These are phyloP conservation scores for Amphiduros pacificus DNA, from an alignment of 2,888 invertebrate species.

Conservation along the genomic window DNA sequence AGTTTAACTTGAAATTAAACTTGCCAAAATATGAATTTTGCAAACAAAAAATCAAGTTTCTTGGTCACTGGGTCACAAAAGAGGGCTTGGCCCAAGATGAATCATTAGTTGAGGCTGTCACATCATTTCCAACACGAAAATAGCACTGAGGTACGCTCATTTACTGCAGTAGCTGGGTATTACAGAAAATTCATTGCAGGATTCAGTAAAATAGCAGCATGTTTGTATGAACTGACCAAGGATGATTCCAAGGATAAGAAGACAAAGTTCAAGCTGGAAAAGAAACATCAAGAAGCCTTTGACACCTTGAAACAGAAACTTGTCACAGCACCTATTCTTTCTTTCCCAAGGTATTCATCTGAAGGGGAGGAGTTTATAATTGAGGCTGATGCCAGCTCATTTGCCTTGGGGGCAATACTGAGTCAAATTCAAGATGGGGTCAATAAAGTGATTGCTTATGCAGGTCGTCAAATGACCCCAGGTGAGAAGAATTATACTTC, in stretches of 20 bases:
- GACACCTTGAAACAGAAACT: neutral
- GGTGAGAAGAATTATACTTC: neutral
- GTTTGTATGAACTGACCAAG: neutral
- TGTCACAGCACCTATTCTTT: neutral
- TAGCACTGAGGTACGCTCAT: neutral
- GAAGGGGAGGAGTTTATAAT: neutral
- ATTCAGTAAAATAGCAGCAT: neutral
- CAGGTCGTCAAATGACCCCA: neutral
- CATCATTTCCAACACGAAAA: neutral
- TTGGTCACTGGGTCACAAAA: neutral
- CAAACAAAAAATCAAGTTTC: neutral
- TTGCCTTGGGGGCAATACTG: neutral
- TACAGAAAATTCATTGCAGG: neutral
- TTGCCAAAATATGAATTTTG: neutral
- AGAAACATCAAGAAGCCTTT: neutral
- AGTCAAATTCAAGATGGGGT: neutral
- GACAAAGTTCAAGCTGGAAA: neutral
- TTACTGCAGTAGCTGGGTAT: neutral
- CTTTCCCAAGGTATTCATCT: conserved; percentile 1
- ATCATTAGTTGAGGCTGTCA: neutral
- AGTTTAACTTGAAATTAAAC: no score
- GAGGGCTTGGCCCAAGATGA: neutral
- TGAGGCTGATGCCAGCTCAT: neutral
- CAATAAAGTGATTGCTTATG: neutral
- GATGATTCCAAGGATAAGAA: no score